Percentiles rank a stretch among this genome's conserved stretches.
Conservation (phyloP, 2,797 vertebrate species). For the Notolabrus celidotus region DNA sequence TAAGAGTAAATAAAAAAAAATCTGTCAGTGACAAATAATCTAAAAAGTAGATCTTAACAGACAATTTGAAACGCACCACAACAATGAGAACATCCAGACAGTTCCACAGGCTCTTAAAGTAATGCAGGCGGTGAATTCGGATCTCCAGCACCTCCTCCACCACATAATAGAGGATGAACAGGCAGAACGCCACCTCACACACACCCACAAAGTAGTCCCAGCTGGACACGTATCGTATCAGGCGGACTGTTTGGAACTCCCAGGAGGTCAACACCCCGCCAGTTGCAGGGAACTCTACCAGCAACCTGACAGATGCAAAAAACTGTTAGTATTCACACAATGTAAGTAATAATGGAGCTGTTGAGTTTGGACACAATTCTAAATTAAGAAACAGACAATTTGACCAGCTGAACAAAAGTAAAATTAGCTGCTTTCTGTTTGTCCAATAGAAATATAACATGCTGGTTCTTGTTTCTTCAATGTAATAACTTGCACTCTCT, state of each 20-base stretch:
- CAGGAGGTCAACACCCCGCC: constrained; percentile 94
- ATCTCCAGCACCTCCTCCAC: constrained; percentile 97
- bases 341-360: background rate
- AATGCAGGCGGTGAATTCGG: constrained; percentile 91
- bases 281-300: constrained; percentile 96
- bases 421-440: too few species aligned
- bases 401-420: too few species aligned
- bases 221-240: constrained; percentile 90
- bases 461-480: too few species aligned
- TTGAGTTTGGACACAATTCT: background rate
- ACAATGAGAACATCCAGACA: constrained; percentile 95
- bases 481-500: too few species aligned
- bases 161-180: constrained; percentile 95
- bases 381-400: background rate
- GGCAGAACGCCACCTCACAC: constrained; percentile 94
- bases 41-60: background rate
- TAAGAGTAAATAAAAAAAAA: constrained; percentile 17
- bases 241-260: constrained; percentile 95
- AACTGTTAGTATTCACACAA: background rate
- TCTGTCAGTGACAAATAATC: background rate
- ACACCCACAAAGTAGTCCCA: constrained; percentile 95
- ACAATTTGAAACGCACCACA: constrained; percentile 84
- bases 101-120: constrained; percentile 97
- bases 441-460: too few species aligned
- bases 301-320: constrained; percentile 83